Base-by-base conservation (phyloP, 2,888 invertebrate genomes). In the Macrophya alboannulata region DNA sequence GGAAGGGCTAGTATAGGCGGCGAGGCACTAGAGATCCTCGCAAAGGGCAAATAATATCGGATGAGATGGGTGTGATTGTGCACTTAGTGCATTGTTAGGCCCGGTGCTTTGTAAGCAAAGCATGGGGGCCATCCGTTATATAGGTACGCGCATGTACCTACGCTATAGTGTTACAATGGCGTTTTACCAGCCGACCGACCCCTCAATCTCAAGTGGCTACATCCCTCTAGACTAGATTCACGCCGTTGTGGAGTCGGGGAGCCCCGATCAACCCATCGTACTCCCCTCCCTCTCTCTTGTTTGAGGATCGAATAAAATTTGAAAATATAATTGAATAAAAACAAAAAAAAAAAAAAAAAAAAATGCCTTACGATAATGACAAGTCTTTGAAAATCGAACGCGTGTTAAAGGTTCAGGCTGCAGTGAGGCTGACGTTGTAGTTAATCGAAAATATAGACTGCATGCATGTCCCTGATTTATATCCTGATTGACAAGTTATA, bases 1-100 rank as follows among this genome's bases (percentile, higher is more conserved):
- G 62, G 17, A 43, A 85, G 83, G 85, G 74, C 72, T 76, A 84
- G 84, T 43, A 77, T 31, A 31, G 31, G 31, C 31, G 31, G 4
- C 3, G 55, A 25, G 68, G 31, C 37, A 83, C 83, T 83, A 83
- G 68, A 83, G 83, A 83, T 83, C 37, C 85, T 85, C 90, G 92
- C 90, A 93, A 92, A 93, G 92, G 92, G 93, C 93, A 93, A 93
- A 93, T 93, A 93, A 92, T 93, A 93, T 93, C 93, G 93, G 93
- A 93, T 93, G 93, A 93, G 93, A 93, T 93, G 93, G 93, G 92
- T 92, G 93, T 93, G 93, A 93, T 93, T 93, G 93, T 93, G 93
- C 93, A 93, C 93, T 93, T 93, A 92, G 93, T 93, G 93, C 91
- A 93, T 93, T 93, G 93, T 93, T 92, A 92, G 91, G 86, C 88